phyloP scores from a whole-genome alignment of 2,797 vertebrate species.

The Psittacula echo region DNA sequence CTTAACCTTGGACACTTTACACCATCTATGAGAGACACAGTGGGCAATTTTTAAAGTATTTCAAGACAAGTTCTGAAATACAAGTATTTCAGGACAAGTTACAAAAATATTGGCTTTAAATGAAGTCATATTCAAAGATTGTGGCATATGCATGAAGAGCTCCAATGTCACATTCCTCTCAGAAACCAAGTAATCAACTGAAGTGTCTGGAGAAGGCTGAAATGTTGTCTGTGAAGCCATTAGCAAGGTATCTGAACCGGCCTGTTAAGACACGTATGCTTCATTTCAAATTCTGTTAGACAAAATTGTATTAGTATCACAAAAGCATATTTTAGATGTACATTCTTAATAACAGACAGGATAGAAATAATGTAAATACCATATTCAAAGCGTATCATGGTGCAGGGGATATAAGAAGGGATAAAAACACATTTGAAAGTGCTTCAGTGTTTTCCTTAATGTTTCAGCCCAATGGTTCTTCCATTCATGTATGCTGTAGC shows the following conservation, averaged over 20 bases:
- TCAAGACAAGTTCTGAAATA: no score
- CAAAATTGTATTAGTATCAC: not conserved
- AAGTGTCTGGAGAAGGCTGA: not conserved
- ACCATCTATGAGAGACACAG: not conserved
- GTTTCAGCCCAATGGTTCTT: not conserved
- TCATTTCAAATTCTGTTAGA: not conserved
- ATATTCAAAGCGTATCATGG: not conserved
- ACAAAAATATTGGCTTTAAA: not conserved
- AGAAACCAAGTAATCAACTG: not conserved
- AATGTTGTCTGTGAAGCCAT: not conserved
- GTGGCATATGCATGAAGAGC: not conserved
- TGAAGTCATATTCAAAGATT: not conserved
- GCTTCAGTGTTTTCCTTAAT: not conserved
- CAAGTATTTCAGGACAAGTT: not conserved
- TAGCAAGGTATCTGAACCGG: not conserved
- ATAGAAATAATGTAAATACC: not conserved
- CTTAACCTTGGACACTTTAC: not conserved
- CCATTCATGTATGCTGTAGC: not conserved
- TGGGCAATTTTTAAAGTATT: not conserved
- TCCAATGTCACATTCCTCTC: not conserved
- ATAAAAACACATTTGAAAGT: not conserved
- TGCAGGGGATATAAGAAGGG: not conserved
- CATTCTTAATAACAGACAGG: not conserved
- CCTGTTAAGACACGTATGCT: not conserved
- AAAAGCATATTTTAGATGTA: not conserved